Percentiles rank a stretch among this genome's conserved stretches.
Conservation (phyloP, 2,113 vertebrate genomes). For the Sigmodon hispidus region DNA sequence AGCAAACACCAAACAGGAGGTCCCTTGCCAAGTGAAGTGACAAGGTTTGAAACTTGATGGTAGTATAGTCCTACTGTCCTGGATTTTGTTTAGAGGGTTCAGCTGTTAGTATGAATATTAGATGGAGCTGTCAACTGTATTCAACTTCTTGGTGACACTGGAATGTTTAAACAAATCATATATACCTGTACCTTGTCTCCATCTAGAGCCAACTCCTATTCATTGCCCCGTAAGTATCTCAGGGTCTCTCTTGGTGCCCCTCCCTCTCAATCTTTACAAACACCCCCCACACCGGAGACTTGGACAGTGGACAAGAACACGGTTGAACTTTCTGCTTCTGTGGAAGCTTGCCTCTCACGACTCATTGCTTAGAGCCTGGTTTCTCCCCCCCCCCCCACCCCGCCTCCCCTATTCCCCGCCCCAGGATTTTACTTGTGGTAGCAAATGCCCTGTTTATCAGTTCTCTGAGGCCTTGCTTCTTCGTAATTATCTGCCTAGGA, state of each 20-base stretch:
- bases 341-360: not conserved
- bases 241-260: not conserved
- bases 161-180: not conserved
- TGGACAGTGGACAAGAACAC: not conserved
- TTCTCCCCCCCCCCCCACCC: not conserved
- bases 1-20: slow-evolving; percentile 65
- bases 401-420: no score
- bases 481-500: not conserved
- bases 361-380: not conserved
- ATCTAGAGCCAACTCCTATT: not conserved
- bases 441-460: not conserved
- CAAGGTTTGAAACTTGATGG: not conserved
- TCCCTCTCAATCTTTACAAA: not conserved
- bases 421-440: not conserved
- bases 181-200: not conserved
- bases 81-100: not conserved
- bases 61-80: slow-evolving; percentile 57
- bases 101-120: not conserved
- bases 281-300: not conserved
- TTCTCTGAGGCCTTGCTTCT: not conserved
- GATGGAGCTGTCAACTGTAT: not conserved
- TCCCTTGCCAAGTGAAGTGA: slow-evolving; percentile 65
- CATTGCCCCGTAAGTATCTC: no score
- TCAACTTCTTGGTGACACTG: not conserved
- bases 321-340: no score